Evolutionary conservation across 2,113 vertebrate genomes (phyloP).

Genomic region (Ginglymostoma cirratum): DNA sequence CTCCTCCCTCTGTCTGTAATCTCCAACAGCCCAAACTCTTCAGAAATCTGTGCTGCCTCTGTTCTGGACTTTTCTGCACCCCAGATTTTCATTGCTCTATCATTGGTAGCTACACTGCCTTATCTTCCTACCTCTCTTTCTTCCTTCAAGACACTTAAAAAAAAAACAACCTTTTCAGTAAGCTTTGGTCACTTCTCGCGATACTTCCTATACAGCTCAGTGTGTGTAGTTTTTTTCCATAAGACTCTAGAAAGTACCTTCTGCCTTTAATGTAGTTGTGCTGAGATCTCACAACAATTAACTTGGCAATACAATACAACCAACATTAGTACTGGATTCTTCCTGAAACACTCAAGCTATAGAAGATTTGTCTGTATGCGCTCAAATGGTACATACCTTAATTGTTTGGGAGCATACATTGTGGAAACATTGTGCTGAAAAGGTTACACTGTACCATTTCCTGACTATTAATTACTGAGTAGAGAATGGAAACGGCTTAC

Average conservation of each 20-base stretch:
- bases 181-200: background rate
- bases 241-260: background rate
- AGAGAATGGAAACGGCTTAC: background rate
- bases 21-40: background rate
- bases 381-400: background rate
- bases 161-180: background rate
- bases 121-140: too few relatives aligned
- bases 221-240: background rate
- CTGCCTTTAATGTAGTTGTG: too few relatives aligned
- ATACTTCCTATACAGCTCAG: background rate
- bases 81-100: background rate
- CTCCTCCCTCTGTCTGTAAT: background rate
- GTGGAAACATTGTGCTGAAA: background rate
- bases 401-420: background rate
- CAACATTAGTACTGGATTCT: background rate
- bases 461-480: slow-evolving; percentile 25
- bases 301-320: background rate
- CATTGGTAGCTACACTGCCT: background rate
- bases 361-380: background rate
- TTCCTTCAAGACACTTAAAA: background rate
- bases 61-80: too few relatives aligned
- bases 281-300: background rate
- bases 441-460: background rate
- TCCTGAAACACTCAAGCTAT: background rate
- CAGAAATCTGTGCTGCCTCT: background rate